phyloP scores from a whole-genome alignment of 2,797 vertebrate species.

The Gymnoscopelus braueri region DNA sequence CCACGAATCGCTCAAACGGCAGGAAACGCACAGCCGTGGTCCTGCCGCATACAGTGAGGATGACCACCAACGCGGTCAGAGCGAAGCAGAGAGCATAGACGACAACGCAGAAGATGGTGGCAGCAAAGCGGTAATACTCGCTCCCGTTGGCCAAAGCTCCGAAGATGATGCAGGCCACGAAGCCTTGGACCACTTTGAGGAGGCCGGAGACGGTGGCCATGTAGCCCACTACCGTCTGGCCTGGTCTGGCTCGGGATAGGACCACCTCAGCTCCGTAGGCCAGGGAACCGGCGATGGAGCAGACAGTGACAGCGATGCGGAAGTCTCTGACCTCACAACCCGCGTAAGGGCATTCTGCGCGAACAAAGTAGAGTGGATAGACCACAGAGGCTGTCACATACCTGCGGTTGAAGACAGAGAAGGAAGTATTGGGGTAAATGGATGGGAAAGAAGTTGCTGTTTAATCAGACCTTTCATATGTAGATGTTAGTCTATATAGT shows the following conservation, averaged over 20 bases:
- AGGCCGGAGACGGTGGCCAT: conserved; percentile 93
- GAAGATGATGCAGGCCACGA: conserved; percentile 91
- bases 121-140: conserved; percentile 80
- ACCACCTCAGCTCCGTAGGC: conserved; percentile 85
- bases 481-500: no score
- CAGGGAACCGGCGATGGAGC: conserved; percentile 84
- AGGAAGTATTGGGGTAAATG: not conserved
- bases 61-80: conserved; percentile 82
- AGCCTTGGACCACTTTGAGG: conserved; percentile 93
- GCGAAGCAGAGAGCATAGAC: conserved; percentile 90
- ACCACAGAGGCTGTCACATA: conserved; percentile 86
- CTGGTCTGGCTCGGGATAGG: conserved; percentile 86
- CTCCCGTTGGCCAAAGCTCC: conserved; percentile 87
- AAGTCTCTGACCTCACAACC: conserved; percentile 87
- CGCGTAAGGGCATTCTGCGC: conserved; percentile 82
- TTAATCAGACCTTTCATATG: no score
- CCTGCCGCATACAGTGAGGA: conserved; percentile 85
- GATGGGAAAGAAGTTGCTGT: not conserved
- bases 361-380: conserved; percentile 89
- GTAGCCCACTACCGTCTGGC: conserved; percentile 85
- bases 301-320: conserved; percentile 88
- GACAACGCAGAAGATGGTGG: conserved; percentile 89
- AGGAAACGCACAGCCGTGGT: conserved; percentile 77
- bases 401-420: conserved; percentile 51
- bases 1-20: conserved; percentile 88